phyloP scores from a whole-genome alignment of 2,888 invertebrate genomes.

The Mongoloraphidia duomilia region DNA sequence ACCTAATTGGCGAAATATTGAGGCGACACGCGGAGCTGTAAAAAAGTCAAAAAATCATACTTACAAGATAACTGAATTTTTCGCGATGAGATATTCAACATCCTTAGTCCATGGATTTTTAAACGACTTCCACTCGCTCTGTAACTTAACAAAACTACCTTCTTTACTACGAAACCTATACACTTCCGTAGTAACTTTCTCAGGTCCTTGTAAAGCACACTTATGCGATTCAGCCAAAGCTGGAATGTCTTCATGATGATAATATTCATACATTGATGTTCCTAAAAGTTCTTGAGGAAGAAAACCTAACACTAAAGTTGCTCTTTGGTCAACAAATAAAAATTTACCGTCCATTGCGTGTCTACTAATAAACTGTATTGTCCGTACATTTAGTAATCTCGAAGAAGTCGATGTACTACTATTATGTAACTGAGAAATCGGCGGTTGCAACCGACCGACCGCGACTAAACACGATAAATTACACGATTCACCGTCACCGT shows the following conservation, averaged over 20 bases:
- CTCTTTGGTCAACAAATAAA: slow-evolving; percentile 83
- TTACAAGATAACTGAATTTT: slow-evolving; percentile 64
- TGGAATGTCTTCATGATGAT: slow-evolving; percentile 65
- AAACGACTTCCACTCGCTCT: slow-evolving; percentile 80
- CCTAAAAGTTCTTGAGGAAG: slow-evolving; percentile 86
- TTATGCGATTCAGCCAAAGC: slow-evolving; percentile 73
- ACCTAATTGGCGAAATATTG: too few relatives aligned
- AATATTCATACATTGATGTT: slow-evolving; percentile 87
- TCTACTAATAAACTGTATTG: slow-evolving; percentile 66
- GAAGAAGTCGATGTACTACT: slow-evolving; percentile 16
- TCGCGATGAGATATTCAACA: slow-evolving; percentile 78
- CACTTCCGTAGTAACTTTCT: slow-evolving; percentile 49
- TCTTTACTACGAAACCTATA: slow-evolving; percentile 72
- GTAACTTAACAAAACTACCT: slow-evolving; percentile 54
- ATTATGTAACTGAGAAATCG: slow-evolving; percentile 27
- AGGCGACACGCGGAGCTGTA: too few relatives aligned
- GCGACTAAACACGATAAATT: slow-evolving; percentile 81
- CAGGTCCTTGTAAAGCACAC: slow-evolving; percentile 50
- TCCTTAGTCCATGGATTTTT: slow-evolving; percentile 94
- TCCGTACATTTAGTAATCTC: slow-evolving; percentile 36
- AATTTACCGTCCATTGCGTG: slow-evolving; percentile 87
- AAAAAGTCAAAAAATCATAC: slow-evolving; percentile 17
- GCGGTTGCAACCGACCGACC: slow-evolving; percentile 60
- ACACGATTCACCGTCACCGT: slow-evolving; percentile 39
- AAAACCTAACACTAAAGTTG: slow-evolving; percentile 77